These are phyloP conservation scores for Eretmochelys imbricata DNA, from an alignment of 2,113 vertebrate species.

Conservation along the genomic window DNA sequence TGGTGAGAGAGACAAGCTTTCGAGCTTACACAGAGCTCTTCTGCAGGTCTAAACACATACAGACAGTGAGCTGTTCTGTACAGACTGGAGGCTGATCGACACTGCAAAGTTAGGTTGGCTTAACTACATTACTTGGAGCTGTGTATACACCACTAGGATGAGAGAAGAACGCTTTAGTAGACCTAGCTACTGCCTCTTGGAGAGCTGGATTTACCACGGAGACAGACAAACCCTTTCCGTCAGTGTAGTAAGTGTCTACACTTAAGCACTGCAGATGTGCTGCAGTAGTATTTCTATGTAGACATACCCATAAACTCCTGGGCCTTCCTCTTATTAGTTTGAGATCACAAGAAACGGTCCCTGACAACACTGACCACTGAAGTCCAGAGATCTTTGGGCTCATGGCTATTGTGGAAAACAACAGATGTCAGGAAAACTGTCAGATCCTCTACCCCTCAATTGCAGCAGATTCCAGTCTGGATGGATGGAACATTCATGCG, in stretches of 20 bases:
- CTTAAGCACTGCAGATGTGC: no score
- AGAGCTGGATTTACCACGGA: no score
- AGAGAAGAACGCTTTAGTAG: no score
- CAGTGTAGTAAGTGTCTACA: no score
- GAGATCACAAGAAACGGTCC: not conserved
- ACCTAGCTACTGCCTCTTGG: no score
- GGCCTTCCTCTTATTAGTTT: not conserved
- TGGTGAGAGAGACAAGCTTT: not conserved
- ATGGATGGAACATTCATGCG: not conserved
- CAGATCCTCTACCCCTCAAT: not conserved
- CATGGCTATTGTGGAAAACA: not conserved
- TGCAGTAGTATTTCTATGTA: no score
- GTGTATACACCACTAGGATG: no score
- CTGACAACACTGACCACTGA: not conserved
- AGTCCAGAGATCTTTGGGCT: not conserved
- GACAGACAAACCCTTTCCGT: no score
- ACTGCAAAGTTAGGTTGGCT: no score
- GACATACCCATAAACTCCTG: not conserved
- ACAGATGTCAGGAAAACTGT: not conserved
- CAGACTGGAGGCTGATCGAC: no score
- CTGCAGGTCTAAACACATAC: not conserved
- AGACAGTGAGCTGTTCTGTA: no score
- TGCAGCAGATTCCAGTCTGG: not conserved
- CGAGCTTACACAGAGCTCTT: not conserved
- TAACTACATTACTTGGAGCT: no score